Conservation (phyloP, 2,113 vertebrate genomes). For the Eonycteris spelaea region DNA sequence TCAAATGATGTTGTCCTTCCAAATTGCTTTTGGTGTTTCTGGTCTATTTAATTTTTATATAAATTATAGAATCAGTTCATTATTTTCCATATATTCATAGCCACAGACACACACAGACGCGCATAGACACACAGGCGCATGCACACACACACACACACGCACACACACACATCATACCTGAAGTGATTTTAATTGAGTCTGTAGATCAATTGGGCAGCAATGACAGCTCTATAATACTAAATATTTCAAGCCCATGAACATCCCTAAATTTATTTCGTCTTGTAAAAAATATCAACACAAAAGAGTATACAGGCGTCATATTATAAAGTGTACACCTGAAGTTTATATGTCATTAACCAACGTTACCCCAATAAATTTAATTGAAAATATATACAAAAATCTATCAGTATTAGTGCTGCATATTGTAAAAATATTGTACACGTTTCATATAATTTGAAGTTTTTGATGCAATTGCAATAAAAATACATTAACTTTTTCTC, state of each 20-base stretch:
- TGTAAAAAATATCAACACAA: neutral
- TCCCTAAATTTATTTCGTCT: neutral
- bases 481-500: neutral
- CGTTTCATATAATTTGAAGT: neutral
- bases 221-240: neutral
- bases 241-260: neutral
- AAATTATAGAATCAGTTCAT: neutral
- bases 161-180: neutral
- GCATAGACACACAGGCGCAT: neutral
- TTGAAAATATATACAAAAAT: neutral
- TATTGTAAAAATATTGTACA: neutral
- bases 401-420: neutral
- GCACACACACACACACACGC: neutral
- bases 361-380: neutral
- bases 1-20: neutral
- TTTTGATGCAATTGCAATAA: neutral
- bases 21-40: neutral
- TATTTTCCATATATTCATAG: neutral
- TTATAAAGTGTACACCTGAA: neutral
- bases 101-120: fast-evolving
- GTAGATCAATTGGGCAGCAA: neutral
- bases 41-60: neutral
- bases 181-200: neutral
- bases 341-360: neutral
- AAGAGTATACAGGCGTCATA: neutral